Evolutionary conservation across 2,797 vertebrate genomes (phyloP), one percentile per base, ranked within the genome.

Genomic region (Tinamus major): DNA sequence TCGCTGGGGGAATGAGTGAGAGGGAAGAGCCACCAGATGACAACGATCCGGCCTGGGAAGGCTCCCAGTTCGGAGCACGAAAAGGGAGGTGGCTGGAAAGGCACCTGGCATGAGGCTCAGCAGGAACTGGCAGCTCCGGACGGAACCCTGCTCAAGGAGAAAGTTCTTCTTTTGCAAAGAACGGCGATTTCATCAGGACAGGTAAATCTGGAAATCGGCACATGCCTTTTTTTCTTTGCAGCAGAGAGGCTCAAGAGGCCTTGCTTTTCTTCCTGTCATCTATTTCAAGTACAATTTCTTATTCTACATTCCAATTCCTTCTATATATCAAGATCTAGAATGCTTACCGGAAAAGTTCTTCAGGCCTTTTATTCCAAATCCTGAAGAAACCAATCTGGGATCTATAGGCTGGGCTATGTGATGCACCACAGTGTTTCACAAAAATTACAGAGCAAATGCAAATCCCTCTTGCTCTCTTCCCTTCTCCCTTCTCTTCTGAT

Each of bases 51-150:
- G 88, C 83, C 94, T 27, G 51, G 87, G 78, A 96, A 85, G 67
- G 93, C 95, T 95, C 95, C 87, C 91, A 93, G 93, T 91, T 91
- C 78, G 80, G 92, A 93, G 85, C 92, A 95, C 93, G 74, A 93
- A 96, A 96, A 96, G 35, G 65, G 81, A 95, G 88, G 86, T 87
- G 46, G 92, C 92, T 94, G 91, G 93, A 95, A 95, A 95, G 91
- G 89, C 86, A 92, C 79, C 94, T 91, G 86, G 89, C 75, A 96
- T 92, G 91, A 96, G 85, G 84, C 91, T 9, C 94, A 92, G 94
- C 92, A 46, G 91, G 95, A 79, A 90, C 83, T 92, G 46, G 80
- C 77, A 91, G 83, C 96, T 96, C 92, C 95, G 94, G 95, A 95
- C 89, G 58, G 82, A 78, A 78, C 78, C 87, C 29, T 78, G 83